Evolutionary conservation across 2,888 invertebrate genomes (phyloP), one percentile per base, ranked within the genome.

Genomic region (Zhuqinia jingwanae): DNA sequence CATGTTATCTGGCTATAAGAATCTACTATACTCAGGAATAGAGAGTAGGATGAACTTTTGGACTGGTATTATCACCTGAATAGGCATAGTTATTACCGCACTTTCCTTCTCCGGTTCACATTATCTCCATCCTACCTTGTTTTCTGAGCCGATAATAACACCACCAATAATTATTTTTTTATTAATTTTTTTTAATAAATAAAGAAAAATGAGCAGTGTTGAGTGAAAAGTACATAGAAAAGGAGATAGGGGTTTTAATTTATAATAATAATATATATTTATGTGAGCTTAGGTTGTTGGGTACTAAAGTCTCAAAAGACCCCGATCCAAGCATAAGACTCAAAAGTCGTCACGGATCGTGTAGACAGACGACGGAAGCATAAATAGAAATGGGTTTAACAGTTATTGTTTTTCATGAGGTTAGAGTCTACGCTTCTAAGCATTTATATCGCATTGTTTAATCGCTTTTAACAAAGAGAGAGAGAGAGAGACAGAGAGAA

Each of bases 341-440:
- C 68, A n/a, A 47, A 36, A 42, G 68, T 68, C 45, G 68, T 70
- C 68, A 70, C 68, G 68, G 63, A 15, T 50, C 30, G 20, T 17
- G 42, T 25, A 65, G 17, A 42, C 36, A 36, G 8, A 6, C 42
- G 60, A n/a, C 77, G 77, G 77, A 77, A 77, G 60, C 77, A 77
- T 77, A 77, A 77, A 77, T 77, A 27, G 58, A 60, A 45, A 77
- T 77, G 60, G 58, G 36, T 77, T 77, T 45, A 77, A 77, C 77
- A 20, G 77, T 77, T 77, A 77, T 77, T 27, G 77, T 77, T 77
- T 77, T 77, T 77, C 77, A 60, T 22, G 77, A 25, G 15, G 22
- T 20, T 22, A 60, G n/a, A n/a, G 22, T 20, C 45, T 47, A 70
- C 17, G 75, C 56, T 76, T 36, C 30, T 76, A n/a, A 76, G 56